Percentiles rank a stretch among this genome's conserved stretches.
These are phyloP conservation scores for Tetragnatha montana DNA, from an alignment of 2,888 invertebrate genomes.

Conservation along the genomic window DNA sequence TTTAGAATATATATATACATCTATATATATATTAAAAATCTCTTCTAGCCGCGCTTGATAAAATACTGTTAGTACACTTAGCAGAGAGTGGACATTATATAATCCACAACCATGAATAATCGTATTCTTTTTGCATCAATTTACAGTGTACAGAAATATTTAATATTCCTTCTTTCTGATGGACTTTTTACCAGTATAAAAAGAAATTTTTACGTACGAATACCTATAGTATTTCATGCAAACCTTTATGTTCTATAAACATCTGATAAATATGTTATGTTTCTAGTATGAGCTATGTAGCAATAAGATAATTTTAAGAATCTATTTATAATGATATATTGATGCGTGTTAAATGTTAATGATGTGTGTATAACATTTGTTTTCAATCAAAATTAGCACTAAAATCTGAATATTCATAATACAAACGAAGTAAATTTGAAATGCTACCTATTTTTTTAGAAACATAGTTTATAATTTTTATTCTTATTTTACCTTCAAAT, in stretches of 20 bases:
- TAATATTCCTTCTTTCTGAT: constrained; percentile 8
- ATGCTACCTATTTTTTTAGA: too few species aligned
- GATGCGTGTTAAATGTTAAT: not conserved
- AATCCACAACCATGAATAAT: not conserved
- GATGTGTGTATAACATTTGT: not conserved
- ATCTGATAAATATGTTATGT: not conserved
- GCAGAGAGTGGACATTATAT: not conserved
- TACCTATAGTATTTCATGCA: constrained; percentile 6
- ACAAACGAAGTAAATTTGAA: too few species aligned
- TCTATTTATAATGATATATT: not conserved
- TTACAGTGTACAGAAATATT: constrained; percentile 12
- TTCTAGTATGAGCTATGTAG: not conserved
- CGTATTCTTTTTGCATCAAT: constrained; percentile 19
- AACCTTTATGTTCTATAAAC: constrained; percentile 6
- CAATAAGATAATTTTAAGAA: not conserved
- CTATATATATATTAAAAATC: not conserved
- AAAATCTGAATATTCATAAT: too few species aligned
- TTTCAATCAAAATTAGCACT: too few species aligned
- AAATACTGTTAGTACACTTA: constrained; percentile 1
- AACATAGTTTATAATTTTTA: too few species aligned
- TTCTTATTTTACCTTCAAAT: too few species aligned
- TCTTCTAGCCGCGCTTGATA: constrained; percentile 3
- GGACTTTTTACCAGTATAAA: not conserved
- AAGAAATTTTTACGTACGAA: constrained; percentile 10
- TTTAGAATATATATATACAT: constrained; percentile 1